Evolutionary conservation across 2,797 vertebrate genomes (phyloP), one percentile per base, ranked within the genome.

Genomic region (Eospalax fontanierii): DNA sequence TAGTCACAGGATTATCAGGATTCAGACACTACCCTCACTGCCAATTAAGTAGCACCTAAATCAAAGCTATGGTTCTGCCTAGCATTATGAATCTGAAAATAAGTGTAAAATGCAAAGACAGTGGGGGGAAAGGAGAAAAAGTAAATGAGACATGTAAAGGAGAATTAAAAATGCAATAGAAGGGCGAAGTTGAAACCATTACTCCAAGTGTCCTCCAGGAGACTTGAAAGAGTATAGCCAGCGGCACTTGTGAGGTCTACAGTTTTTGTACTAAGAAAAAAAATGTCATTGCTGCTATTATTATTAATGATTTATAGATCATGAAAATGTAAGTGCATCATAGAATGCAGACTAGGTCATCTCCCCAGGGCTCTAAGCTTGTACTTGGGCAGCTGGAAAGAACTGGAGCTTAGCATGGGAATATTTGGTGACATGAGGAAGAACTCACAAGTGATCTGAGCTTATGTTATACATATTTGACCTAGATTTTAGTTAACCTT

Each of bases 231-330:
- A 78, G 16, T 50, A 6, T 28, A 70, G 26, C 0, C n/a, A 54
- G 40, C 76, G 71, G 59, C 40, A 35, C 28, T 85, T 78, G 16
- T 63, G 70, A 73, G 71, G 10, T 43, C 18, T 78, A 0, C 70
- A 59, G 15, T 75, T 85, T 92, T 74, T 79, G 19, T 89, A 86
- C 85, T 92, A 93, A 87, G 86, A 61, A 90, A 91, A 95, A 46
- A 89, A 6, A 71, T 90, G 81, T 85, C 76, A 63, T 86, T 75
- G 65, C 19, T 65, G 12, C 38, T 89, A 16, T 88, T 96, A 87
- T 97, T 97, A 89, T 94, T 91, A 97, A 89, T 94, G 84, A 88
- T 89, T 95, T 96, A 43, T 90, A 87, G 89, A 96, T 82, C 95
- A 95, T 95, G 87, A 96, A 84, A 95, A 78, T 95, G n/a, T 91